Base-by-base conservation (phyloP, 1,140 invertebrate species). In the Zophobas atratus region DNA sequence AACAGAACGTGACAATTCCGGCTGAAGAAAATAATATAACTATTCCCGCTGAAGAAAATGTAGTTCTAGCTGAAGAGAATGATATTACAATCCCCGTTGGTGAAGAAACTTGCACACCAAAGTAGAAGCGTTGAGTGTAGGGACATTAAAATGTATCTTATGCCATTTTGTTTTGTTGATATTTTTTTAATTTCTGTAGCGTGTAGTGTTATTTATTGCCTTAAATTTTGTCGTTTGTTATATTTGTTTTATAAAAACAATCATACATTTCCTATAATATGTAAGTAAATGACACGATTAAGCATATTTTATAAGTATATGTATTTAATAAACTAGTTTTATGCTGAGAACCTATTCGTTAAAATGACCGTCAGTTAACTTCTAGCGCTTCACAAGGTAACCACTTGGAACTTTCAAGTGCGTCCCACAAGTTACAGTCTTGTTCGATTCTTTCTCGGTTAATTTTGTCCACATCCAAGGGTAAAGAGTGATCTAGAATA, bases 391-490 rank as follows among this genome's bases (percentile, higher is more conserved):
- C 91, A 76, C 89, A 89, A 5, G 92, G 91, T 78, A 93, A 86
- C 94, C 94, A 95, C 81, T 94, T 93, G 1, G 93, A 94, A 79
- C 92, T 91, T 84, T 95, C 94, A 38, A 96, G 81, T n/a, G 92
- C 92, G 87, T 95, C 94, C 92, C 94, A 96, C 0, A 95, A 86
- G 77, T 91, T 92, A 55, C 92, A 89, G 82, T 95, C 93, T 49
- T 92, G 89, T 75, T 95, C 92, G 41, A 93, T 89, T 46, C 91
- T 88, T 77, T 95, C 94, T 77, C 91, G 88, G 84, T 95, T 96
- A 76, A 93, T 84, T 83, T 92, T 92, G 20, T 95, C 94, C 2
- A 93, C 85, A 82, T 96, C 94, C 35, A 94, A 84, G 36, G 90
- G 87, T 71, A 90, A 87, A 77, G 93, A 93, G 84, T 96, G 94